These are phyloP conservation scores for Rhabdornis inornatus DNA, from an alignment of 2,113 vertebrate species.

Conservation along the genomic window DNA sequence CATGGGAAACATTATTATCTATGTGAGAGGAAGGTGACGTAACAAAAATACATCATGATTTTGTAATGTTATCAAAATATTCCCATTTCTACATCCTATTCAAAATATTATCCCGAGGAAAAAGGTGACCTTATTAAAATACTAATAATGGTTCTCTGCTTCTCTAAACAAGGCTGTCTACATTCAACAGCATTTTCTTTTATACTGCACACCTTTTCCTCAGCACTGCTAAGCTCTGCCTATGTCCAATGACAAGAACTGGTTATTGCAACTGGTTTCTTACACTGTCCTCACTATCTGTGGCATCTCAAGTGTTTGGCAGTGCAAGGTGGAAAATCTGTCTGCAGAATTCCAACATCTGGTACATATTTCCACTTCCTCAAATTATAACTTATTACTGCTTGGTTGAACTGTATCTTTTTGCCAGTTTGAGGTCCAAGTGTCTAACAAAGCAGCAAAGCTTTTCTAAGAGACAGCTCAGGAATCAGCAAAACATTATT, in stretches of 20 bases:
- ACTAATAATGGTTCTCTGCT: not conserved
- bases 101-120: constrained; percentile 1
- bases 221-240: not conserved
- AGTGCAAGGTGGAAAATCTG: constrained; percentile 46
- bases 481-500: not conserved
- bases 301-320: constrained; percentile 43
- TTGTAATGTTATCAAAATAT: constrained; percentile 11
- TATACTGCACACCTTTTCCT: not conserved
- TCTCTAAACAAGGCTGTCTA: not conserved
- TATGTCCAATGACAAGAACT: not conserved
- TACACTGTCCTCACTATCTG: constrained; percentile 30
- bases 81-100: not conserved
- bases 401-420: constrained; percentile 12
- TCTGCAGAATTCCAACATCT: constrained; percentile 54
- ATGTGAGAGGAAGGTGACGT: not conserved
- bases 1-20: not conserved
- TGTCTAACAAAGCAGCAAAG: not conserved
- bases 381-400: constrained; percentile 58
- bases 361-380: constrained; percentile 65
- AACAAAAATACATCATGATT: not conserved
- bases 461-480: not conserved
- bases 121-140: not conserved
- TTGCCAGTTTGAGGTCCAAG: constrained; percentile 37
- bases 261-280: not conserved
- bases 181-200: not conserved